Conservation (phyloP, 1,140 invertebrate species). For the Rhagoletis pomonella region DNA sequence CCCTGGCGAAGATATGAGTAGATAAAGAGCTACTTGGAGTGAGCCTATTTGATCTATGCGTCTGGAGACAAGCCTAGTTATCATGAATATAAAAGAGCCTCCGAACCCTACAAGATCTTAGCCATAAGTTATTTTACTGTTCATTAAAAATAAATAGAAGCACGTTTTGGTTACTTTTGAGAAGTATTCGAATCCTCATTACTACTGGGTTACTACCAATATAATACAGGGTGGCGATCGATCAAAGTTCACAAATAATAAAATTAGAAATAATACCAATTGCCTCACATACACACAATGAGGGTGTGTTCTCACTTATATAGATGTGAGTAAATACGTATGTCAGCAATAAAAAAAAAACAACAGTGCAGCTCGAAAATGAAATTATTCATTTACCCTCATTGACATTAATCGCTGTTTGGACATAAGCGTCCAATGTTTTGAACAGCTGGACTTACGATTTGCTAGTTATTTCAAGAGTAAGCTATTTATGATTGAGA, state of each 20-base stretch:
- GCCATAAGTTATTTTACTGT: neutral
- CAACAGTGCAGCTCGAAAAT: neutral
- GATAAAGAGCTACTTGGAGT: too few species aligned
- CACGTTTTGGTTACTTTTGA: neutral
- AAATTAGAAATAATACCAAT: neutral
- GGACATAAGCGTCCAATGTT: too few species aligned
- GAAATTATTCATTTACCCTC: neutral
- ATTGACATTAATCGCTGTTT: neutral
- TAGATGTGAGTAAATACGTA: neutral
- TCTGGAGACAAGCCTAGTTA: too few species aligned
- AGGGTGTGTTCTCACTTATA: neutral
- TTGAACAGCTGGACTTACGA: too few species aligned
- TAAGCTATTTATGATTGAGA: too few species aligned
- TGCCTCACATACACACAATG: neutral
- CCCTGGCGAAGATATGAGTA: too few species aligned
- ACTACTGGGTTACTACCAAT: too few species aligned
- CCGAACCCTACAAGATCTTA: neutral
- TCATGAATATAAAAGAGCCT: too few species aligned
- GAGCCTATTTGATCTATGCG: too few species aligned
- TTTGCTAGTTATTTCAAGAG: too few species aligned
- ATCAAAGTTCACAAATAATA: slow-evolving; percentile 40
- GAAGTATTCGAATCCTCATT: too few species aligned
- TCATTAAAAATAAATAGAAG: too few species aligned
- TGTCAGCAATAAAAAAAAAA: slow-evolving; percentile 22
- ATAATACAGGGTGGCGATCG: neutral